These are phyloP conservation scores for Murina feae DNA, from an alignment of 2,113 vertebrate species.

Conservation along the genomic window DNA sequence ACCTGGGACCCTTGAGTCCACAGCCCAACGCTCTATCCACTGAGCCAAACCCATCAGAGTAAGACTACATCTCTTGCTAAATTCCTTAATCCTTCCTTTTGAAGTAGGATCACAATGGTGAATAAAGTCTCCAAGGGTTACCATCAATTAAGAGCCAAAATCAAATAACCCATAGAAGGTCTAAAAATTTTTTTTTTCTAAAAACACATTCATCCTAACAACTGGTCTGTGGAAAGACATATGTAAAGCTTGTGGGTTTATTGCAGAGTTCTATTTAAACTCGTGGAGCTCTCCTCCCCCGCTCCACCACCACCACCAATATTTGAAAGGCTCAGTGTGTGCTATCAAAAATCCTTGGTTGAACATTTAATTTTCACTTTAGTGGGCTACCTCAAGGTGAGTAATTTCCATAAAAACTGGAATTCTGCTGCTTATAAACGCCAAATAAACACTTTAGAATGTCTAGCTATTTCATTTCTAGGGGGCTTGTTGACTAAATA, in stretches of 20 bases:
- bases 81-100: background rate
- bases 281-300: fast-evolving
- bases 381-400: background rate
- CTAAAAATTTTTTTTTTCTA: background rate
- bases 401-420: background rate
- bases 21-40: too few species aligned
- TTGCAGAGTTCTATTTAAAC: background rate
- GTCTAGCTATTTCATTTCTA: background rate
- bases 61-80: background rate
- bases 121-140: background rate
- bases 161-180: background rate
- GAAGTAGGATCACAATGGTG: background rate
- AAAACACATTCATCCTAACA: background rate
- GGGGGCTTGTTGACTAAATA: background rate
- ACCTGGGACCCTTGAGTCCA: too few species aligned
- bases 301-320: fast-evolving
- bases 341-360: background rate
- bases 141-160: background rate
- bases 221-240: background rate
- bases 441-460: background rate
- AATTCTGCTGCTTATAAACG: background rate
- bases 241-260: background rate
- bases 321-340: background rate
- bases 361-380: background rate
- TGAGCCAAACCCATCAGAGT: too few species aligned